Conservation (phyloP, 2,888 invertebrate genomes). For the Chydorus sphaericus region DNA sequence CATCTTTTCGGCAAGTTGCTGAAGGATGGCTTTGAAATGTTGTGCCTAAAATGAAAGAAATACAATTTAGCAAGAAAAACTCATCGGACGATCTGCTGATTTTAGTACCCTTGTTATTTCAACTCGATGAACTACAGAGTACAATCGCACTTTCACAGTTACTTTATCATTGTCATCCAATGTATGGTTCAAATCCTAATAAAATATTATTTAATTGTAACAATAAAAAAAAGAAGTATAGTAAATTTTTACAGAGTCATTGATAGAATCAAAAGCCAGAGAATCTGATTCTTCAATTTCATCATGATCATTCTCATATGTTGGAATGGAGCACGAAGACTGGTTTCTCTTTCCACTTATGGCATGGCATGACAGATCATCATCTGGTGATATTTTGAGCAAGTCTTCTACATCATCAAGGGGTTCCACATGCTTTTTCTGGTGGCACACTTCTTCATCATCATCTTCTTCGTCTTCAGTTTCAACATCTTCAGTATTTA, state of each 20-base stretch:
- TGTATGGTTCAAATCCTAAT: neutral
- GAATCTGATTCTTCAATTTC: slow-evolving; percentile 1
- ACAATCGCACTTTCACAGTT: neutral
- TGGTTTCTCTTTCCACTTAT: neutral
- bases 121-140: too few relatives aligned
- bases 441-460: neutral
- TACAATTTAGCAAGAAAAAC: neutral
- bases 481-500: neutral
- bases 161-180: neutral
- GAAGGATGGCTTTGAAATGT: neutral
- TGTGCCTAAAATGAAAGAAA: neutral
- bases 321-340: neutral
- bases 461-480: neutral
- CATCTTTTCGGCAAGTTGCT: neutral
- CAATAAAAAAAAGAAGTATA: neutral
- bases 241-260: neutral
- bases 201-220: neutral
- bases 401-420: neutral
- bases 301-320: neutral
- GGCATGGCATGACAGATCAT: neutral
- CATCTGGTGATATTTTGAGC: neutral
- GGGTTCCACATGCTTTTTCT: neutral
- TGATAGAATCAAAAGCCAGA: neutral
- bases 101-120: too few relatives aligned
- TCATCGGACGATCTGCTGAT: too few relatives aligned